Evolutionary conservation across 2,113 vertebrate species (phyloP), one percentile per base, ranked within the genome.

Genomic region (Macheiramphus alcinus): DNA sequence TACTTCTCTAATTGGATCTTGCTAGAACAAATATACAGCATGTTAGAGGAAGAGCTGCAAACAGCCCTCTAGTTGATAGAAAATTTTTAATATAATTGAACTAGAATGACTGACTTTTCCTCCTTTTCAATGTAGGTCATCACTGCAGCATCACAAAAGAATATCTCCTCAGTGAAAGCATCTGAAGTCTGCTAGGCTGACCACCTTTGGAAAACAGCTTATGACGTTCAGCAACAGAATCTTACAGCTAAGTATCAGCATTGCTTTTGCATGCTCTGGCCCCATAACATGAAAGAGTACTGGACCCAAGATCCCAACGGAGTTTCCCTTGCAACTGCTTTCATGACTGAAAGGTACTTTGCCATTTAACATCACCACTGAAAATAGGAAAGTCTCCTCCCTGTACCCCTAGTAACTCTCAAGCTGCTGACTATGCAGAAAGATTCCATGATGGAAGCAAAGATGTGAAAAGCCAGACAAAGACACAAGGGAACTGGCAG

Each of bases 241-340:
- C 22, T 38, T 32, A 14, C 52, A 87, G 84, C 13, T 43, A n/a
- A 66, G 5, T 6, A 31, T 29, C 65, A 70, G 47, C 58, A 38
- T 2, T 68, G 71, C 38, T 83, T 74, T 3, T 40, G 43, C 27
- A n/a, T 2, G 16, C 12, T 32, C 38, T 50, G 13, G 32, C 22
- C 15, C 43, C 3, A 0, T 4, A 53, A 67, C 0, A 1, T 6
- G 11, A 15, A 27, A 76, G 11, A 52, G 40, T 2, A 15, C 47
- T 32, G 38, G 25, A 71, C 9, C 27, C n/a, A 12, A 50, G 52
- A 43, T 19, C 26, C 26, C n/a, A 52, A 9, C 0, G 0, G 67
- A 70, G 47, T 3, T 65, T 18, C 34, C 45, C 71, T 31, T 48
- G 23, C 43, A 26, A 27, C 34, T 29, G 31, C 58, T 76, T 21